Conservation (phyloP, 2,113 vertebrate species). For the Tricholaema leucomelas region DNA sequence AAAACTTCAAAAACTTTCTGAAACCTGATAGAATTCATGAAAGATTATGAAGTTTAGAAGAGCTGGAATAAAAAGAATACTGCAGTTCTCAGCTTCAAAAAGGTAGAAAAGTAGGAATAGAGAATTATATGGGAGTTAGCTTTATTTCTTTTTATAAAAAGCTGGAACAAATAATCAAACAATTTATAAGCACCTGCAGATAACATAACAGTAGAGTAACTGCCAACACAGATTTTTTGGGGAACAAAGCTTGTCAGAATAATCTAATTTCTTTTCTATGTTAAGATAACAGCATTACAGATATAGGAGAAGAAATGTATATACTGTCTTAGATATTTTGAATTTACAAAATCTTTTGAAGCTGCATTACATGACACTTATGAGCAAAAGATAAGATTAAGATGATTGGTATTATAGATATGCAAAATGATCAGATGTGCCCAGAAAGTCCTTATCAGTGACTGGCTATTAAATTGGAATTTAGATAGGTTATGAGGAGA, state of each 20-base stretch:
- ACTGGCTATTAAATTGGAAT: too few species aligned
- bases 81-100: neutral
- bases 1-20: neutral
- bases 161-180: slow-evolving; percentile 30
- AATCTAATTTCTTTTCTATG: slow-evolving; percentile 28
- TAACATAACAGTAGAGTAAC: neutral
- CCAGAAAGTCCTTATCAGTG: neutral
- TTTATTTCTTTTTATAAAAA: slow-evolving; percentile 1
- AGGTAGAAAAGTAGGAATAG: neutral
- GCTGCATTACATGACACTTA: neutral
- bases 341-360: slow-evolving; percentile 29
- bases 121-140: neutral
- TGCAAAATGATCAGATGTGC: neutral
- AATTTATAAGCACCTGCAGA: slow-evolving; percentile 5
- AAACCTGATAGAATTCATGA: neutral
- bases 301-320: neutral
- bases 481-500: neutral
- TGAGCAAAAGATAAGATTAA: neutral
- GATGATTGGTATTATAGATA: neutral
- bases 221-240: neutral
- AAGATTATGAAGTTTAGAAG: neutral
- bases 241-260: slow-evolving; percentile 17
- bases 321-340: neutral
- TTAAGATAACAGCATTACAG: neutral
- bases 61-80: neutral